Evolutionary conservation across 2,888 invertebrate genomes (phyloP), one percentile per base, ranked within the genome.

Genomic region (Aphodius granarius): DNA sequence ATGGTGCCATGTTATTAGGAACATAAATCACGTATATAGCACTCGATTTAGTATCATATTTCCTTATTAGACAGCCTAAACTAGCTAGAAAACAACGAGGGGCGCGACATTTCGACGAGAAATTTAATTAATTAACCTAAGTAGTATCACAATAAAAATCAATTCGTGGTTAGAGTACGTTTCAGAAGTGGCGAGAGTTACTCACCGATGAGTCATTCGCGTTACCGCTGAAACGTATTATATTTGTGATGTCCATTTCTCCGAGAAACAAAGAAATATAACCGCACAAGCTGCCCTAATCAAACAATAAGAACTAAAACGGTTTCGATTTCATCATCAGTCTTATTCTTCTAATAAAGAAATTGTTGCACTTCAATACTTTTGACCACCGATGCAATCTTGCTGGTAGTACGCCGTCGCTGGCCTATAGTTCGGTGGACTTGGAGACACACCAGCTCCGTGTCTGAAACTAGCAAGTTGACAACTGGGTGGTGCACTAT

Each of bases 321-420:
- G 16, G 18, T 62, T 22, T 17, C 43, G 43, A 43, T 43, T n/a
- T n/a, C n/a, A n/a, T n/a, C n/a, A 63, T 72, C 72, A 72, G 72
- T 72, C 72, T 72, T 72, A 74, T 75, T 75, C 77, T 75, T 78
- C 43, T 43, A 43, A n/a, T n/a, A n/a, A 76, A 77, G 72, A 75
- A 73, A 73, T 76, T 63, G 72, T 63, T 72, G 43, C 72, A 72
- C 68, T 74, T 76, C 73, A 88, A 85, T 87, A 88, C 78, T 88
- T 87, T 79, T 86, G 86, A 71, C 89, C 77, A 17, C 71, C 90
- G 71, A 90, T 90, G 86, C 91, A 91, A 79, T 91, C 90, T 84
- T 91, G 91, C 81, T 91, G 91, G 80, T 91, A 91, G 81, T 88
- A 88, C 78, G 90, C 88, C 74, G 90, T 74, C 81, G 90, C 88